Evolutionary conservation across 1,140 invertebrate genomes (phyloP).

Genomic region (Temnothorax longispinosus): DNA sequence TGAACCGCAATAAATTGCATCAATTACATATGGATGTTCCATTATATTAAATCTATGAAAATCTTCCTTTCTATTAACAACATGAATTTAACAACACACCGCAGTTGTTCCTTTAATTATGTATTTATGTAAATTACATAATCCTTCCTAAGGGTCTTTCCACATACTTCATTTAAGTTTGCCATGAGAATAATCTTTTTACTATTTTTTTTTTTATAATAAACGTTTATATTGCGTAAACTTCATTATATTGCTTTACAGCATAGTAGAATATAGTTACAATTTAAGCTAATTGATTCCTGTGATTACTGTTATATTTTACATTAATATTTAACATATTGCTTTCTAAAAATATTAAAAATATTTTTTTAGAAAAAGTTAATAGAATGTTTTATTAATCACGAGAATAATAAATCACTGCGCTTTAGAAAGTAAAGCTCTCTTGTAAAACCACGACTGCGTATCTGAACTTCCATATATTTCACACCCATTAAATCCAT

Average conservation of each 20-base stretch:
- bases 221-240: not conserved
- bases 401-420: not conserved
- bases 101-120: constrained; percentile 1
- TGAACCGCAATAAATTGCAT: constrained; percentile 26
- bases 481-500: not conserved
- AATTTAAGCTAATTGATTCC: not conserved
- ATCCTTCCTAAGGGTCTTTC: not conserved
- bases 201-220: not conserved
- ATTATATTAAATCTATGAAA: constrained; percentile 13
- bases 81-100: not conserved
- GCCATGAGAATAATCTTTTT: not conserved
- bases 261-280: not conserved
- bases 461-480: not conserved
- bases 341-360: not conserved
- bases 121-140: constrained; percentile 3
- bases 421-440: not conserved
- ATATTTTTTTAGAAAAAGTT: too few species aligned
- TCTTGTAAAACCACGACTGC: not conserved
- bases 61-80: not conserved
- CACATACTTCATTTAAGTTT: not conserved
- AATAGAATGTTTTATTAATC: not conserved
- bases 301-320: not conserved
- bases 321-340: not conserved
- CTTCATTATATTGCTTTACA: not conserved
- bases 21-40: constrained; percentile 31